Base-by-base conservation (phyloP, 2,888 invertebrate genomes). In the Craniophora ligustri region DNA sequence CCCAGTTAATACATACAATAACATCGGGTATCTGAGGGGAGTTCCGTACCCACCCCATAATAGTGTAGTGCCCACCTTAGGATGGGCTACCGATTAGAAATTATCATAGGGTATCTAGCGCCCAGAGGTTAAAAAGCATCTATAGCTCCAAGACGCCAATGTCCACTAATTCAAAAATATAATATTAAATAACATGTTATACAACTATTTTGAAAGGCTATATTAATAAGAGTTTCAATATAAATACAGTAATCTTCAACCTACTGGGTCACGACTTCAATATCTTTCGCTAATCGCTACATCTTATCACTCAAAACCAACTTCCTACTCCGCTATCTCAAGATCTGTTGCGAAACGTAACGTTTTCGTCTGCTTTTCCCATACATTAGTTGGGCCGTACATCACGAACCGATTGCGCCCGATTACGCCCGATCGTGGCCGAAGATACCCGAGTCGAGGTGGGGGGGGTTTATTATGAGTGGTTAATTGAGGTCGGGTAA, bases 321-420 rank as follows among this genome's bases (percentile, higher is more conserved):
- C 75, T 80, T 81, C 81, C 81, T 80, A 41, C 40, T 69, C 19
- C 42, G 47, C 47, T 72, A 76, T 75, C 71, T 49, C 51, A 41
- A 58, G 73, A 79, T 82, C 75, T 63, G 56, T 81, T 79, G 61
- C 70, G 78, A 79, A 75, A 78, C 65, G 41, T 41, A 59, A 28
- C 58, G 67, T 72, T 75, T 73, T 79, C 72, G 68, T 74, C 59
- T 51, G 51, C 75, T 75, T 68, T 82, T 82, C 82, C 75, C 82
- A 82, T 74, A 73, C 82, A 76, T 79, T 76, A 72, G 60, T 50
- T 39, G 53, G 67, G 69, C 63, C 71, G 73, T 77, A 68, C 70
- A 73, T 82, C 81, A 80, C 83, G 81, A 80, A 38, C 51, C 66
- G 80, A 79, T 79, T 65, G 75, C 56, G 62, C 57, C 60, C 68